Base-by-base conservation (phyloP, 2,888 invertebrate genomes). In the Gymnocheta viridis region DNA sequence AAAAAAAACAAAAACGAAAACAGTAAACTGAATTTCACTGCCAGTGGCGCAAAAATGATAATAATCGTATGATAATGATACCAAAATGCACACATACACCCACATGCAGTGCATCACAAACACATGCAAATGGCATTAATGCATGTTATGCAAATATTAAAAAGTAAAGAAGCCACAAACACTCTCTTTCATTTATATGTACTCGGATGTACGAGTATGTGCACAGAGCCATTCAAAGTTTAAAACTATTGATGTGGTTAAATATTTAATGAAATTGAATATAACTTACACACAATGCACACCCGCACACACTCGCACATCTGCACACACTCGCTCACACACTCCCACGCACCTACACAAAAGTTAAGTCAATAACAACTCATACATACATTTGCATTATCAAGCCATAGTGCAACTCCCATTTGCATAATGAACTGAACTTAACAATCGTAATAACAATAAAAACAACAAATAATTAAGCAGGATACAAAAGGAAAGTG, bases 11-110 rank as follows among this genome's bases (percentile, higher is more conserved):
- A 32, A 14, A 64, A 66, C 12, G 67, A 56, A 66, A 58, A 67
- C 35, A 56, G 47, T 32, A 27, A 67, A 76, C 44, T 47, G 58
- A 44, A 76, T 67, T 77, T 60, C 77, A 67, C 58, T 19, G 51
- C 19, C 67, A 69, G 67, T 4, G 32, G 17, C 49, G 77, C 77
- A 69, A 77, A 77, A 69, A 77, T 49, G 49, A 67, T 69, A 67
- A 77, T 77, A 77, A 69, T 67, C 76, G 38, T 44, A 74, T 76
- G 76, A 76, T 77, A 77, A 77, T 77, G 56, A 76, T 77, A 67
- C 77, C 66, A 58, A 38, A 27, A 44, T 10, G 12, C 32, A 6
- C 54, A 41, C 27, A 27, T 19, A 51, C 66, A 66, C 66, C 27
- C n/a, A 22, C 29, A 54, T 27, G 17, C 3, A n/a, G n/a, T n/a